A percentile compares a stretch with the other conserved stretches of the same genome.
Conservation (phyloP, 1,140 invertebrate genomes). For the Drosophila tristis region DNA sequence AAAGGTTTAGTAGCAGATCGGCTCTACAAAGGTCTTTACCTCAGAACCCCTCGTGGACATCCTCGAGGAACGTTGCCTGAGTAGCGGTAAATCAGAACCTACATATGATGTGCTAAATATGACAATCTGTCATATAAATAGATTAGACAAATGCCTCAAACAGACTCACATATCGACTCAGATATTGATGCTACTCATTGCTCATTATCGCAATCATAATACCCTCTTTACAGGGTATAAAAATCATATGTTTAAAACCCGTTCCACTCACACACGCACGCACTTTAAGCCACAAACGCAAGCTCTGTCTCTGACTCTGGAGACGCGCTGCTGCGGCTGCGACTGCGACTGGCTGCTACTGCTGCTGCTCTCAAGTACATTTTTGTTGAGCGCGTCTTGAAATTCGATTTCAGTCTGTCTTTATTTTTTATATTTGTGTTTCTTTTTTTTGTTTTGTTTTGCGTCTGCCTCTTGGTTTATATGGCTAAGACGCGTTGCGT, state of each 20-base stretch:
- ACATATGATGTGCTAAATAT: no score
- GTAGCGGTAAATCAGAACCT: no score
- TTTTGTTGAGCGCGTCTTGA: conserved; percentile 33
- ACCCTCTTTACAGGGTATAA: conserved; percentile 37
- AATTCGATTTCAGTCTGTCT: conserved; percentile 52
- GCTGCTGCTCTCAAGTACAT: conserved; percentile 55
- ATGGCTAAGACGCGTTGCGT: conserved; percentile 78
- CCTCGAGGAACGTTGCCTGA: no score
- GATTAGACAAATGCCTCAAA: no score
- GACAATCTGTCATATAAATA: no score
- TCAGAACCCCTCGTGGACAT: no score
- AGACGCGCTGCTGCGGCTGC: conserved; percentile 34
- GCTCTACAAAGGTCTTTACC: no score
- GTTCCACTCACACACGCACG: conserved; percentile 57
- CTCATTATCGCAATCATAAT: no score
- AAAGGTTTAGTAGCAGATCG: no score
- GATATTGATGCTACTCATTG: no score
- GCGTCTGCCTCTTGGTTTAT: conserved; percentile 74
- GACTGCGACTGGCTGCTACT: conserved; percentile 11
- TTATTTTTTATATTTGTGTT: conserved; percentile 39
- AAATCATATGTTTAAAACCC: conserved; percentile 50
- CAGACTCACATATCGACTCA: no score
- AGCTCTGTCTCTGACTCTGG: conserved; percentile 50
- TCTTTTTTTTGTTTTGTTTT: conserved; percentile 45
- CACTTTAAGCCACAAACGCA: conserved; percentile 47